Base-by-base conservation (phyloP, 2,888 invertebrate species). In the Erebia epiphron region DNA sequence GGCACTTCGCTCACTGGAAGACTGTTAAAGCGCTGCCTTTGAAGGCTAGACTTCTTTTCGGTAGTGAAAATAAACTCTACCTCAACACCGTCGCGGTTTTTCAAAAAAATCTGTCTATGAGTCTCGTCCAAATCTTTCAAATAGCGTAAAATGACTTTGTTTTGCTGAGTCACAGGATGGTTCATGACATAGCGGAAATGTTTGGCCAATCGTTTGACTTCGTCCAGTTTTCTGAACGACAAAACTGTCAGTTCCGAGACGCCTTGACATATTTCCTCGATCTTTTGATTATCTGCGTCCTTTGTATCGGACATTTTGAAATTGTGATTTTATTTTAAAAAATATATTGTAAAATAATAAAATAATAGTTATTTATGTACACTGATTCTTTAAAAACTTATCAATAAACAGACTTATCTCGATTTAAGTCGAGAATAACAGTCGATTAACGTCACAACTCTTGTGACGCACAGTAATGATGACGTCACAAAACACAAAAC, bases 1-100 rank as follows among this genome's bases (percentile, higher is more conserved):
- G 92, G 92, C 67, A 92, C 92, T 75, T 92, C 92, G 74, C 89
- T 90, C 0, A 93, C 88, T 4, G 92, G 92, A 16, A 93, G 80
- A 75, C 93, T 93, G 75, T 93, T 93, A 70, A 93, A 93, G 3
- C 93, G 81, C 75, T 93, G 93, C 26, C 93, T 74, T 41, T 93
- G 93, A 10, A 92, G 72, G 68, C 85, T 88, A 74, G 90, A 91
- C 62, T 92, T 92, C 77, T 92, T 93, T 73, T 92, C 93, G 2
- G 93, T 92, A 0, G 92, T 91, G 74, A 92, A 91, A 49, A 93
- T 92, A 73, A 92, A 93, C 74, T 93, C 93, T 0, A 93, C 93
- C 71, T 92, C 90, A 0, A 91, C 88, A 3, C 80, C 80, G 1
- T 93, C 93, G 2, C 92, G 85, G 72, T 85, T 87, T 72, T 86